Evolutionary conservation across 2,113 vertebrate genomes (phyloP).

Genomic region (Aythya baeri): DNA sequence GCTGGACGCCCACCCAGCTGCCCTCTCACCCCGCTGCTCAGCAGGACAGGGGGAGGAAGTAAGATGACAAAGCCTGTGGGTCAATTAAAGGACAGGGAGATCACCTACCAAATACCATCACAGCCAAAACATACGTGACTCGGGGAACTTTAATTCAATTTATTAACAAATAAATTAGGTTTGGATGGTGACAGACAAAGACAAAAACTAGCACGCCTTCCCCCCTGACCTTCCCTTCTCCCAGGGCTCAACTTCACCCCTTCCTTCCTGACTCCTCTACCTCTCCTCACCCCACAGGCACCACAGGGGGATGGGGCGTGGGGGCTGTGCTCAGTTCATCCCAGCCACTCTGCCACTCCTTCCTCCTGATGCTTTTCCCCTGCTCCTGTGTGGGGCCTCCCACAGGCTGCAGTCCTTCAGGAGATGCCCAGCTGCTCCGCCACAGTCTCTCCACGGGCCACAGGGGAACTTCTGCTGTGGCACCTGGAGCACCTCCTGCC

Average conservation of each 20-base stretch:
- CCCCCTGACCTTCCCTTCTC: not conserved
- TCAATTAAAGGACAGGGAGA: not conserved
- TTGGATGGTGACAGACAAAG: not conserved
- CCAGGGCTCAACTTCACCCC: too few relatives aligned
- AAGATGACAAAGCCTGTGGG: not conserved
- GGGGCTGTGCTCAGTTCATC: rapidly evolving
- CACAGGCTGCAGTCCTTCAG: not conserved
- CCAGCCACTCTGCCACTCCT: not conserved
- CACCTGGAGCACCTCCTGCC: not conserved
- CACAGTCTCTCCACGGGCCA: not conserved
- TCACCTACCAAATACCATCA: not conserved
- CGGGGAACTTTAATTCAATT: not conserved
- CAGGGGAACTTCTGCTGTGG: not conserved
- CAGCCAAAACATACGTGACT: not conserved
- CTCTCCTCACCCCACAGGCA: rapidly evolving
- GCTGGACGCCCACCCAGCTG: not conserved
- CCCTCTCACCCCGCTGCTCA: not conserved
- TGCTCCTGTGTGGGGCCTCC: not conserved
- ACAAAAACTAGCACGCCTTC: not conserved
- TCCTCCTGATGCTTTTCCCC: not conserved
- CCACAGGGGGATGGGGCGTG: not conserved
- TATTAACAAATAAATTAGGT: not conserved
- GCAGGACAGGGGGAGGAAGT: not conserved
- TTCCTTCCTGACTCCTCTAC: not conserved
- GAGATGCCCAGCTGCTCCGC: not conserved